Conservation (phyloP, 2,797 vertebrate genomes). For the Argyrosomus regius region DNA sequence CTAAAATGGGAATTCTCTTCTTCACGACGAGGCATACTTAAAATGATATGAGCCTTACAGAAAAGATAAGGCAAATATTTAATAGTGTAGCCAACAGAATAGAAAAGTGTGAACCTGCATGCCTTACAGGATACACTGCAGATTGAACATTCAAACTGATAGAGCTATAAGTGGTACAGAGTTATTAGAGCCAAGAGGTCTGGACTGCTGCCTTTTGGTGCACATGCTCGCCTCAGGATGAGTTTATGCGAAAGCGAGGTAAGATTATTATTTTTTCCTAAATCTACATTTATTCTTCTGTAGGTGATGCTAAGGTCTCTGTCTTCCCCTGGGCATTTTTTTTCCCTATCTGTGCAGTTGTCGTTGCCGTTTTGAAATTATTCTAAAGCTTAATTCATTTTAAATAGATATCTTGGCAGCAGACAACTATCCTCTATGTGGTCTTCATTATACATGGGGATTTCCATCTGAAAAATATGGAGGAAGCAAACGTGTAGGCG, state of each 20-base stretch:
- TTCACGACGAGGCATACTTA: conserved; percentile 52
- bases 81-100: conserved; percentile 47
- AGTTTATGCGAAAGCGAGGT: conserved; percentile 69
- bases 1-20: conserved; percentile 65
- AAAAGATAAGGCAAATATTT: conserved; percentile 70
- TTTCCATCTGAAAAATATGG: conserved; percentile 84
- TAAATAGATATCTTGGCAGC: conserved; percentile 85
- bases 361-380: conserved; percentile 58
- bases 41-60: conserved; percentile 60
- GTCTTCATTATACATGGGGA: conserved; percentile 89
- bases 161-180: conserved; percentile 48
- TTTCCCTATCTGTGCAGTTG: conserved; percentile 36
- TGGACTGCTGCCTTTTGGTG: conserved; percentile 48
- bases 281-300: conserved; percentile 71
- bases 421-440: conserved; percentile 88
- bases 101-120: conserved; percentile 43
- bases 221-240: conserved; percentile 54
- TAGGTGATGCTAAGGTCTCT: conserved; percentile 72
- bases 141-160: conserved; percentile 43
- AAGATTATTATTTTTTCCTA: conserved; percentile 60
- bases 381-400: conserved; percentile 81
- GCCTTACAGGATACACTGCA: conserved; percentile 44
- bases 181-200: conserved; percentile 58
- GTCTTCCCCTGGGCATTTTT: conserved; percentile 56
- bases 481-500: conserved; percentile 62